phyloP scores from a whole-genome alignment of 2,888 invertebrate genomes.

The Drosophila stalkeri region DNA sequence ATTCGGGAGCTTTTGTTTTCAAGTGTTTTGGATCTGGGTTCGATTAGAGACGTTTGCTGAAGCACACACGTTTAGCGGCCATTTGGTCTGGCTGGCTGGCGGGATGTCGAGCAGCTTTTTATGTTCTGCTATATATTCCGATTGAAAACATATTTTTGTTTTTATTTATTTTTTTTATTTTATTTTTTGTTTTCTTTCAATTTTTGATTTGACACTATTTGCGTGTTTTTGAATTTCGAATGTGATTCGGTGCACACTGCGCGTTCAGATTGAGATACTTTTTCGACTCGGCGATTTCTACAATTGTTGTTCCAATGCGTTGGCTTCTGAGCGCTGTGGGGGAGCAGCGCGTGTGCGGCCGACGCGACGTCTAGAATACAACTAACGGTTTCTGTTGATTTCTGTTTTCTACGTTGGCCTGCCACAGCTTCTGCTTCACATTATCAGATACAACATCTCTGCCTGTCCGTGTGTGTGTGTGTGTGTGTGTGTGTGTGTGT shows the following conservation, averaged over 20 bases:
- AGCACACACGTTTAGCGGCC: slow-evolving; percentile 71
- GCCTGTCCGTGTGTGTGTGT: slow-evolving; percentile 1
- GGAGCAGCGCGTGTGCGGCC: slow-evolving; percentile 84
- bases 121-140: not conserved
- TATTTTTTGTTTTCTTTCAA: not conserved
- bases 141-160: slow-evolving; percentile 14
- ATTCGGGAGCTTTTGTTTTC: slow-evolving; percentile 7
- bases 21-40: slow-evolving; percentile 20
- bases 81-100: slow-evolving; percentile 22
- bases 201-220: not conserved
- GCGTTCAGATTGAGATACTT: slow-evolving; percentile 37
- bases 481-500: slow-evolving; percentile 5
- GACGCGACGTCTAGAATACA: slow-evolving; percentile 85
- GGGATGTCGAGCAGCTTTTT: slow-evolving; percentile 3
- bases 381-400: slow-evolving; percentile 79
- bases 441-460: slow-evolving; percentile 31
- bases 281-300: slow-evolving; percentile 52
- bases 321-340: slow-evolving; percentile 60
- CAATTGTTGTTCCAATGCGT: slow-evolving; percentile 55
- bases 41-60: slow-evolving; percentile 34
- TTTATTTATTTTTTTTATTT: slow-evolving; percentile 20
- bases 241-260: slow-evolving; percentile 36
- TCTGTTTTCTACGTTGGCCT: slow-evolving; percentile 50
- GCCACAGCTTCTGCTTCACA: slow-evolving; percentile 44
- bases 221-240: slow-evolving; percentile 10